Conservation (phyloP, 2,797 vertebrate genomes). For the Denticeps clupeoides region DNA sequence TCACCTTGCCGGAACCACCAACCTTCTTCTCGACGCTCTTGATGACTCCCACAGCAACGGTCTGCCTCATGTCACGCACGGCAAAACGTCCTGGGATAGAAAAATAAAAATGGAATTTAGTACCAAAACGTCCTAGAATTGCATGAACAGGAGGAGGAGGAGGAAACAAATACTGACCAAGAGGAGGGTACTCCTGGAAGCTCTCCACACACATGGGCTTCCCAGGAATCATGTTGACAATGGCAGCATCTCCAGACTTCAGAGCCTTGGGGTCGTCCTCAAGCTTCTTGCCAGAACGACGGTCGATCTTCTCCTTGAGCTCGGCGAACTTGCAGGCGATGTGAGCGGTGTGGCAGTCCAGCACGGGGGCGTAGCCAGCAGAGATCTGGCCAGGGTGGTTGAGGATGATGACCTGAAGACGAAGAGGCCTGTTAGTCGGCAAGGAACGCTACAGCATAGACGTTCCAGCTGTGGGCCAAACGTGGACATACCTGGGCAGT, state of each 20-base stretch:
- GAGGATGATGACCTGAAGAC: slow-evolving; percentile 44
- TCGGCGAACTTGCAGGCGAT: slow-evolving; percentile 55
- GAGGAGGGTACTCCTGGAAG: slow-evolving; percentile 41
- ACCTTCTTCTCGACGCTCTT: slow-evolving; percentile 43
- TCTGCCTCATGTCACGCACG: slow-evolving; percentile 52
- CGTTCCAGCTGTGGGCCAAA: background rate
- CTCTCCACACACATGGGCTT: slow-evolving; percentile 57
- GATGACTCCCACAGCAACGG: slow-evolving; percentile 51
- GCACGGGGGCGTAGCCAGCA: slow-evolving; percentile 41
- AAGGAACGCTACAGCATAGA: background rate
- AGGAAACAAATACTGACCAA: slow-evolving; percentile 31
- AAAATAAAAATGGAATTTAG: background rate
- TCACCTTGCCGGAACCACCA: slow-evolving; percentile 33
- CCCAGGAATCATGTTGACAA: slow-evolving; percentile 43
- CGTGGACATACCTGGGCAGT: slow-evolving; percentile 33
- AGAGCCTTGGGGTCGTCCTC: slow-evolving; percentile 47
- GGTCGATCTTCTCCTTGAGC: slow-evolving; percentile 71
- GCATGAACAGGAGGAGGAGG: background rate
- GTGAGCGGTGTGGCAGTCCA: slow-evolving; percentile 49
- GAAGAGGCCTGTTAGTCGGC: too few species aligned
- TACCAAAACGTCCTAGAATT: accelerated
- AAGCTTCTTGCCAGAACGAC: slow-evolving; percentile 49
- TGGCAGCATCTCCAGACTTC: slow-evolving; percentile 48
- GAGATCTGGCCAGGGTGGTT: slow-evolving; percentile 44
- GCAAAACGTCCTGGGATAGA: slow-evolving; percentile 38